These are phyloP conservation scores for Trichosurus vulpecula DNA, from an alignment of 2,797 vertebrate genomes.

Conservation along the genomic window DNA sequence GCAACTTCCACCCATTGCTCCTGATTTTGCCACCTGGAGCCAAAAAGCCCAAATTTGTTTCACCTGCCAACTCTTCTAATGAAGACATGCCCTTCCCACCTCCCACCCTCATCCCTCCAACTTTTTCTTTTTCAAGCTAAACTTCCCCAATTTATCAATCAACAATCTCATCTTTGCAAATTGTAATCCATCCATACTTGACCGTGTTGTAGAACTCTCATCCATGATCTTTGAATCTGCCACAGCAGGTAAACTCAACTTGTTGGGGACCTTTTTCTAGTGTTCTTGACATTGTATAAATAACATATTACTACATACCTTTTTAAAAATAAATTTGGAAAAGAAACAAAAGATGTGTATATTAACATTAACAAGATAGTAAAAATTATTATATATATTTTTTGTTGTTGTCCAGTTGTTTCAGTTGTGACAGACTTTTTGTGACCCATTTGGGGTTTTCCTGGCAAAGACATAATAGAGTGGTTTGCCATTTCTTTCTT, in stretches of 20 bases:
- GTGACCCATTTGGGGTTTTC: not conserved
- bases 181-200: not conserved
- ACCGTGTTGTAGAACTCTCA: not conserved
- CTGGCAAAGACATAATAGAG: not conserved
- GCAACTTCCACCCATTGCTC: not conserved
- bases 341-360: not conserved
- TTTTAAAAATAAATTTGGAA: not conserved
- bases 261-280: not conserved
- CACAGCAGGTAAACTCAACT: not conserved
- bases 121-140: not conserved
- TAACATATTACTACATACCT: not conserved
- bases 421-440: not conserved
- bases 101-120: not conserved
- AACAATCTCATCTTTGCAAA: not conserved
- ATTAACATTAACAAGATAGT: not conserved
- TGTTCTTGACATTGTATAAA: not conserved
- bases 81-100: not conserved
- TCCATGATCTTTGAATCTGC: not conserved
- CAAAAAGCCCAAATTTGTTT: not conserved
- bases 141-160: not conserved
- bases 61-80: not conserved
- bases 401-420: not conserved
- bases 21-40: not conserved
- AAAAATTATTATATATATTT: not conserved
- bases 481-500: not conserved